Conservation (phyloP, 1,140 invertebrate species). For the Cepaea nemoralis region DNA sequence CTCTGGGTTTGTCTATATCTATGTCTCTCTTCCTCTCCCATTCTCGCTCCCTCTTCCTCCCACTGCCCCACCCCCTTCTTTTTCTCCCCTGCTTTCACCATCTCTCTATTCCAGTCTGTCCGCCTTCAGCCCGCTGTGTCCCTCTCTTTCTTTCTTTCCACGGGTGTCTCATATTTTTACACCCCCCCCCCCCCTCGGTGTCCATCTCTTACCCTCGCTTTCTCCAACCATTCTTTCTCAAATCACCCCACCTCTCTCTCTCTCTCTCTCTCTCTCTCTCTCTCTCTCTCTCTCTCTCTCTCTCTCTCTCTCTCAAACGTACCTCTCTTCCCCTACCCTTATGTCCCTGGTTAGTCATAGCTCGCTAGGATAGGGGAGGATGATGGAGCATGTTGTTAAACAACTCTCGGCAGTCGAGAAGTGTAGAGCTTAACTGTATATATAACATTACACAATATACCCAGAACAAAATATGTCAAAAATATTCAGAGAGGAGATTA, state of each 20-base stretch:
- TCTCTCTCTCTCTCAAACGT: slow-evolving; percentile 15
- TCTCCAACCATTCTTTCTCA: background rate
- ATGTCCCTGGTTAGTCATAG: no score
- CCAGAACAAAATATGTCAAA: no score
- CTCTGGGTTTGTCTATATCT: background rate
- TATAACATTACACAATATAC: no score
- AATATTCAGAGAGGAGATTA: no score
- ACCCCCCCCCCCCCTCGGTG: background rate
- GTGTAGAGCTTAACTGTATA: no score
- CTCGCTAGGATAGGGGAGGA: no score
- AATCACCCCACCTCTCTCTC: background rate
- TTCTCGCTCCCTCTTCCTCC: background rate
- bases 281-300: slow-evolving; percentile 22
- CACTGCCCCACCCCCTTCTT: background rate
- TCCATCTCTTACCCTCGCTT: background rate
- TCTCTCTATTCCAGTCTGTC: slow-evolving; percentile 5
- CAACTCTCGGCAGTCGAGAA: no score
- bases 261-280: slow-evolving; percentile 23
- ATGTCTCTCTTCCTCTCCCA: background rate
- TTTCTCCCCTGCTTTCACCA: background rate
- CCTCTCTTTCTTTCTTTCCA: background rate
- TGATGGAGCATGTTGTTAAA: no score
- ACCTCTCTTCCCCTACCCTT: background rate
- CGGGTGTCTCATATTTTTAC: background rate
- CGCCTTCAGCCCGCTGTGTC: background rate